Base-by-base conservation (phyloP, 2,113 vertebrate genomes). In the Circaetus cinerascens region DNA sequence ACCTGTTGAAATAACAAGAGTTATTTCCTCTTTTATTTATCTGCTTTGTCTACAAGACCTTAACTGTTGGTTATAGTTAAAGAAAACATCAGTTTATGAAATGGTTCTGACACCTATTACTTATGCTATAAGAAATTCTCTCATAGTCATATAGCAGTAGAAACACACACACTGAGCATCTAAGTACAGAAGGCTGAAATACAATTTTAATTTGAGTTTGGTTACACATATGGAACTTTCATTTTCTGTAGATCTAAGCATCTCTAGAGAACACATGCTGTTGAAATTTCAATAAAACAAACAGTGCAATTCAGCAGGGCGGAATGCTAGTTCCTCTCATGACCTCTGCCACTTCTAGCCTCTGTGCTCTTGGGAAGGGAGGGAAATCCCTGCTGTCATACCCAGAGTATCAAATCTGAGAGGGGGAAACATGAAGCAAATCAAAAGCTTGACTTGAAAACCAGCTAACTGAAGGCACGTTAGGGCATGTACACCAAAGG, bases 311-410 rank as follows among this genome's bases (percentile, higher is more conserved):
- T 89, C 50, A 89, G 60, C 38, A 63, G 15, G 46, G 36, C 41
- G 69, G 32, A 74, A 89, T 26, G 23, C 20, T 41, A 86, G 38
- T 5, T 73, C 56, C 46, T 93, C 67, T 86, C n/a, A 34, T 32
- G n/a, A 55, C 41, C 55, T 79, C 45, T 90, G n/a, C 45, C 13
- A 50, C 48, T 95, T 92, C 25, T 36, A 89, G 45, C 3, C 87
- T 62, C 50, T 57, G 25, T 41, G 46, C 17, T 60, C 36, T 34
- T 18, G 8, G 78, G 56, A 56, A 86, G 40, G 25, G 48, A 78
- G 63, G 92, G 75, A 92, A 76, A 83, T 67, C 82, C 85, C 82
- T 86, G 38, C 71, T 36, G n/a, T 63, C 92, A 90, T 77, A 96
- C 48, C 38, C 50, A 51, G 30, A 83, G 41, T 62, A 94, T 38